These are phyloP conservation scores for Adoxophyes honmai DNA, from an alignment of 1,140 invertebrate species.

Conservation along the genomic window DNA sequence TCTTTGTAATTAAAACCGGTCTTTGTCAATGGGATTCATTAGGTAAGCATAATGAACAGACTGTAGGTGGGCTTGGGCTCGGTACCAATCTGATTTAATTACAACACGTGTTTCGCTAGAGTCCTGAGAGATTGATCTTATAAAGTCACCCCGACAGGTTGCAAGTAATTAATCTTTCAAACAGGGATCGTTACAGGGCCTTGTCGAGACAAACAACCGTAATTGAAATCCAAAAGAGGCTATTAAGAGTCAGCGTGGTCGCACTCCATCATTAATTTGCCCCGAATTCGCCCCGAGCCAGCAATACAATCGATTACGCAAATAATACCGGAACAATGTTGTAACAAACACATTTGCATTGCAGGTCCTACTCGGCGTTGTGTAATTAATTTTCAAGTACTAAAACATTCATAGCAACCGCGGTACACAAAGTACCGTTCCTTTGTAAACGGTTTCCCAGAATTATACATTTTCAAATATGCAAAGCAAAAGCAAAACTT, in stretches of 20 bases:
- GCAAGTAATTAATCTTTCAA: constrained; percentile 10
- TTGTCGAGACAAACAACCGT: constrained; percentile 3
- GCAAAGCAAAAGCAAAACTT: background rate
- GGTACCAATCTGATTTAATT: constrained; percentile 9
- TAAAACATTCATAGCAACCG: too few species aligned
- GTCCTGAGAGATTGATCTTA: background rate
- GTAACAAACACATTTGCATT: too few species aligned
- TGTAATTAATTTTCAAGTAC: too few species aligned
- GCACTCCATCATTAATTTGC: constrained; percentile 5
- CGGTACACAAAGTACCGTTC: too few species aligned
- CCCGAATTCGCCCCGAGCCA: background rate
- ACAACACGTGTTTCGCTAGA: background rate
- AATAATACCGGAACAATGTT: too few species aligned
- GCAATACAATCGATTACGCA: too few species aligned
- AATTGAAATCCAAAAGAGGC: constrained; percentile 15
- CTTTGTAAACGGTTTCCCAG: background rate
- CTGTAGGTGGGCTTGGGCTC: background rate
- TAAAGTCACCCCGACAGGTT: background rate
- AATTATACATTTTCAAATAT: background rate
- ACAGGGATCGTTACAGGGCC: background rate
- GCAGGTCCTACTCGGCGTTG: too few species aligned
- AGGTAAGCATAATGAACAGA: background rate
- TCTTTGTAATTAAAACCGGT: constrained; percentile 1
- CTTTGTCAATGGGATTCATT: background rate
- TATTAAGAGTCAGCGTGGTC: background rate